Conservation (phyloP, 2,888 invertebrate genomes). For the Selenia dentaria region DNA sequence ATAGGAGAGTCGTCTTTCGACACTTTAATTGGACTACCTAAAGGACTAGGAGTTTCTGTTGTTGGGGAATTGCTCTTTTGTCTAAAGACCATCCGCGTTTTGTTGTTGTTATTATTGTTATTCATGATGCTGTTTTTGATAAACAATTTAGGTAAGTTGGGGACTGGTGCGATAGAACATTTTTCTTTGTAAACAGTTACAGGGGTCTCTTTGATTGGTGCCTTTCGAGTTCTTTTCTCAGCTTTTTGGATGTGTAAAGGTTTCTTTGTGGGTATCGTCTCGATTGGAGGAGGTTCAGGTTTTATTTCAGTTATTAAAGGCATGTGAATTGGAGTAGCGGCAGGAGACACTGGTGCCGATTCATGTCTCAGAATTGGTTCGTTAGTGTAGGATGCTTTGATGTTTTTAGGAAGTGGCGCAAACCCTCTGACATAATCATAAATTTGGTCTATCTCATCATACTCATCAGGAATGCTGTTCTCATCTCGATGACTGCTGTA, state of each 20-base stretch:
- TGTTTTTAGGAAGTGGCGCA: slow-evolving; percentile 94
- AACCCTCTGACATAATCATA: slow-evolving; percentile 98
- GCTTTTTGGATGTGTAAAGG: slow-evolving; percentile 82
- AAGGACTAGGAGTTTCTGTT: slow-evolving; percentile 88
- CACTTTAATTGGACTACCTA: slow-evolving; percentile 77
- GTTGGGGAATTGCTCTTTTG: slow-evolving; percentile 90
- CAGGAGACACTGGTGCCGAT: slow-evolving; percentile 84
- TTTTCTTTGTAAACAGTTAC: slow-evolving; percentile 85
- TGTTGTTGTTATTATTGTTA: slow-evolving; percentile 87
- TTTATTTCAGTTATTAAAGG: slow-evolving; percentile 85
- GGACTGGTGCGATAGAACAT: slow-evolving; percentile 78
- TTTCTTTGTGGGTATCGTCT: slow-evolving; percentile 95
- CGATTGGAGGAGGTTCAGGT: slow-evolving; percentile 96
- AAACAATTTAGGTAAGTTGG: slow-evolving; percentile 89
- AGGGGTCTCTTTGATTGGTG: slow-evolving; percentile 81
- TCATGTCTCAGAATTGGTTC: slow-evolving; percentile 74
- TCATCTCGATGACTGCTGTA: slow-evolving; percentile 86
- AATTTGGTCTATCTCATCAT: slow-evolving; percentile 98
- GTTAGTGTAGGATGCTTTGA: slow-evolving; percentile 86
- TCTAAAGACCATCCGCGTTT: slow-evolving; percentile 86
- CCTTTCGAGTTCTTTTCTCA: slow-evolving; percentile 91
- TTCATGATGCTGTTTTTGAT: slow-evolving; percentile 89
- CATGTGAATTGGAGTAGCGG: slow-evolving; percentile 82
- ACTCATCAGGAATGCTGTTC: slow-evolving; percentile 90
- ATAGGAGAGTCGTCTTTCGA: slow-evolving; percentile 90